These are phyloP conservation scores for Lacanobia wlatinum DNA, from an alignment of 2,888 invertebrate genomes.

Conservation along the genomic window DNA sequence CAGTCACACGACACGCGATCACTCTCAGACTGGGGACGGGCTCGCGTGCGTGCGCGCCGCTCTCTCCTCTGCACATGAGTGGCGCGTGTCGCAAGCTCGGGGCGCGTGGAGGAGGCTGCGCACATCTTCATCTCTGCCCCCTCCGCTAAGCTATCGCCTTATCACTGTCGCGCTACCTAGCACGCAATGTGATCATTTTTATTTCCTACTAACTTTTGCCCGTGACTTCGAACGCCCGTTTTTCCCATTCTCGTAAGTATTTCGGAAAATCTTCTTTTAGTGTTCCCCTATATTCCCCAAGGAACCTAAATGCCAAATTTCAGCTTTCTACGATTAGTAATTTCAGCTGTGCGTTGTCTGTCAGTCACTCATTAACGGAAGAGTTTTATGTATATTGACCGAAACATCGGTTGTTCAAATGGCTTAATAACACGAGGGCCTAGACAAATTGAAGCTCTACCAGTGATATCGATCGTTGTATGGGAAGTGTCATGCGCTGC, in stretches of 20 bases:
- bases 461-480: not conserved
- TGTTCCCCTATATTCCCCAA: too few species aligned
- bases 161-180: not conserved
- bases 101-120: slow-evolving; percentile 13
- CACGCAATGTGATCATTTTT: not conserved
- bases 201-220: not conserved
- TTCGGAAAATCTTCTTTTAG: too few species aligned
- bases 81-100: slow-evolving; percentile 8
- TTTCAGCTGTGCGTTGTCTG: too few species aligned
- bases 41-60: slow-evolving; percentile 39
- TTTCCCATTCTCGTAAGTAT: too few species aligned
- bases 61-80: slow-evolving; percentile 9
- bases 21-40: not conserved
- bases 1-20: slow-evolving; percentile 11
- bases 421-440: not conserved
- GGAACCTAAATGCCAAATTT: too few species aligned
- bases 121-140: slow-evolving; percentile 11
- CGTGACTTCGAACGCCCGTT: too few species aligned
- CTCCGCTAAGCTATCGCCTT: not conserved
- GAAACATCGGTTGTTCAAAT: not conserved
- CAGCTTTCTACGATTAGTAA: too few species aligned
- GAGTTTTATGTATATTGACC: too few species aligned
- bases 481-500: not conserved
- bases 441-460: not conserved
- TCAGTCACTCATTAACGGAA: too few species aligned